These are phyloP conservation scores for Oophaga sylvatica DNA, from an alignment of 2,797 vertebrate genomes.

Conservation along the genomic window DNA sequence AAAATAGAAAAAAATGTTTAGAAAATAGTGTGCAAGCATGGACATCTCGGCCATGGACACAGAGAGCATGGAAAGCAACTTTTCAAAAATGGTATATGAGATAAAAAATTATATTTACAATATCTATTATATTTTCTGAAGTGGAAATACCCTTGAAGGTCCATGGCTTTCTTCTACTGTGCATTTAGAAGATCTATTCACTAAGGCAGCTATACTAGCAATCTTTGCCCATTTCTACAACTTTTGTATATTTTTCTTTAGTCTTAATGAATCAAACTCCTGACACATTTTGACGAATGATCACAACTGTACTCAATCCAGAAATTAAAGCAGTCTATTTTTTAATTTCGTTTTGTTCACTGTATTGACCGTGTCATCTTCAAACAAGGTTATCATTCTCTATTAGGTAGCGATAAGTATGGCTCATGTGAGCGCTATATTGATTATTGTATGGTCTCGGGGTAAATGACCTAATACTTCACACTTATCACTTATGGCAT, in stretches of 20 bases:
- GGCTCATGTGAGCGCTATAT: not conserved
- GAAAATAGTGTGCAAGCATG: too few relatives aligned
- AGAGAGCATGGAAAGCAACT: too few relatives aligned
- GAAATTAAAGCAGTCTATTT: not conserved
- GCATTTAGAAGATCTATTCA: not conserved
- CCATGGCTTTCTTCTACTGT: not conserved
- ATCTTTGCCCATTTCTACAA: not conserved
- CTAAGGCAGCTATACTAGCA: not conserved
- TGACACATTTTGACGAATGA: not conserved
- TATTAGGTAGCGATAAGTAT: not conserved
- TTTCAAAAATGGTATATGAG: too few relatives aligned
- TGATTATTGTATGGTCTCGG: not conserved
- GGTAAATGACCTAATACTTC: conserved; percentile 14
- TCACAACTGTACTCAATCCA: not conserved
- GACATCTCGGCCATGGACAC: too few relatives aligned
- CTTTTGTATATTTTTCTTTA: not conserved
- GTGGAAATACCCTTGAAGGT: too few relatives aligned
- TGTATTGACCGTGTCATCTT: not conserved
- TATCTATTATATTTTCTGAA: too few relatives aligned
- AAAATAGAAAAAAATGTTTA: too few relatives aligned
- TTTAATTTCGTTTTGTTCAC: not conserved
- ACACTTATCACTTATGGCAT: conserved; percentile 16
- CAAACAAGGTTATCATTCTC: conserved; percentile 12
- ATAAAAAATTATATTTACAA: too few relatives aligned
- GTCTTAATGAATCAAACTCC: not conserved